Evolutionary conservation across 2,113 vertebrate genomes (phyloP).

Genomic region (Sus scrofa): DNA sequence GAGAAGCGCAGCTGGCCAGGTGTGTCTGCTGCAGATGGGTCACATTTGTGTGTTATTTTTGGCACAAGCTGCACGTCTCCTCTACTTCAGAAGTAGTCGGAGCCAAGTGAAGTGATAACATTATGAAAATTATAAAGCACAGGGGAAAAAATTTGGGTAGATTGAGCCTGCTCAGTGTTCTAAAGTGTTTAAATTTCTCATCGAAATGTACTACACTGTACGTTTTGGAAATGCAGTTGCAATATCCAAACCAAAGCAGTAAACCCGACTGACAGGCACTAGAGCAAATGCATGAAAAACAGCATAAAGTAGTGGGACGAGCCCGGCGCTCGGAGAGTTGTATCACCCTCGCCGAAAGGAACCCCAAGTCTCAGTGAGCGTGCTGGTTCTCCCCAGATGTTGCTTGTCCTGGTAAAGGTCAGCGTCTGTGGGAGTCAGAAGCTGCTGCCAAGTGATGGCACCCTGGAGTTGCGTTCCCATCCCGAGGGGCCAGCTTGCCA

Average conservation of each 20-base stretch:
- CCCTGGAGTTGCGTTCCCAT: constrained; percentile 49
- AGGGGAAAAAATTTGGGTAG: neutral
- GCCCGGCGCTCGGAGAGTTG: neutral
- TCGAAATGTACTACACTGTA: neutral
- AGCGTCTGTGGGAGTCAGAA: neutral
- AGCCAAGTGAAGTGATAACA: neutral
- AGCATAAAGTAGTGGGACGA: neutral
- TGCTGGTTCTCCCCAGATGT: constrained; percentile 14
- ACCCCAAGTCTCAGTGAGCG: neutral
- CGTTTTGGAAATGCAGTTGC: constrained; percentile 54
- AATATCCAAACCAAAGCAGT: constrained; percentile 28
- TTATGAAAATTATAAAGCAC: neutral
- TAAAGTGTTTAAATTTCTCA: constrained; percentile 14
- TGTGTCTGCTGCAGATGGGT: neutral
- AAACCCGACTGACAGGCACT: constrained; percentile 24
- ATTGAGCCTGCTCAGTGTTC: neutral
- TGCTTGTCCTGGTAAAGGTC: neutral
- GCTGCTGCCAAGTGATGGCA: constrained; percentile 60
- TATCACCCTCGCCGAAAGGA: neutral
- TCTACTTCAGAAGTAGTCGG: constrained; percentile 14
- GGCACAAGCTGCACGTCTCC: constrained; percentile 6
- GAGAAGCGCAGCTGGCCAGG: neutral
- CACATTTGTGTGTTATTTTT: constrained; percentile 40
- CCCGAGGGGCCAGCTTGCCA: constrained; percentile 55
- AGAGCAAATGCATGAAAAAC: constrained; percentile 3